A percentile compares a stretch with the other conserved stretches of the same genome.
Evolutionary conservation across 2,113 vertebrate species (phyloP).

Genomic region (Seriola quinqueradiata): DNA sequence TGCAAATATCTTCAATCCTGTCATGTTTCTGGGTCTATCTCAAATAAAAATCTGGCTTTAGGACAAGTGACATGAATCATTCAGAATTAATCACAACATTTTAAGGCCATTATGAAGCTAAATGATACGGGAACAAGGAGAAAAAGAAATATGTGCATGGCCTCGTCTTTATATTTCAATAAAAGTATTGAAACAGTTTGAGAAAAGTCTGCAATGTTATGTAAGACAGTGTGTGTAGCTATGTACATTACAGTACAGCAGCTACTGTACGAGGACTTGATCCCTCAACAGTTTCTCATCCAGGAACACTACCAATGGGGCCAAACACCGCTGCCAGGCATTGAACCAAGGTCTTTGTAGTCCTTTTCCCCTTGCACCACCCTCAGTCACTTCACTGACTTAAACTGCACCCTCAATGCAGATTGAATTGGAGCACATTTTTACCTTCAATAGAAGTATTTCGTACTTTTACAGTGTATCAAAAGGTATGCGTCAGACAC

Average conservation of each 20-base stretch:
- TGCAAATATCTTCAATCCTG: slow-evolving; percentile 15
- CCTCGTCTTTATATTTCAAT: neutral
- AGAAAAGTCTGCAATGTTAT: neutral
- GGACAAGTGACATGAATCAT: slow-evolving; percentile 32
- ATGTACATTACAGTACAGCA: slow-evolving; percentile 15
- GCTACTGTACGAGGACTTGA: slow-evolving; percentile 29
- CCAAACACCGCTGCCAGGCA: slow-evolving; percentile 33
- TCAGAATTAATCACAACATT: neutral
- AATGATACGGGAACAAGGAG: neutral
- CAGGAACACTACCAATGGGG: slow-evolving; percentile 8
- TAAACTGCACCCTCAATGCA: neutral
- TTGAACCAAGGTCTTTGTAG: slow-evolving; percentile 24
- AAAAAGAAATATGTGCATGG: neutral
- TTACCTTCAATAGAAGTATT: slow-evolving; percentile 6
- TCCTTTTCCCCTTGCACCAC: neutral
- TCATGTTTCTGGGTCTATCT: neutral
- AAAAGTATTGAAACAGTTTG: slow-evolving; percentile 14
- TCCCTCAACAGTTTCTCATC: slow-evolving; percentile 12
- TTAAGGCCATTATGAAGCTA: neutral
- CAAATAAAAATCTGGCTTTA: slow-evolving; percentile 16
- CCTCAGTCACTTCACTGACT: neutral
- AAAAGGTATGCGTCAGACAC: neutral
- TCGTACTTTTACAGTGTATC: slow-evolving; percentile 6
- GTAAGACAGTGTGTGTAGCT: neutral
- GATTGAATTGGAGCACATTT: slow-evolving; percentile 8